Conservation (phyloP, 2,888 invertebrate genomes). For the Caenorhabditis sp. region DNA sequence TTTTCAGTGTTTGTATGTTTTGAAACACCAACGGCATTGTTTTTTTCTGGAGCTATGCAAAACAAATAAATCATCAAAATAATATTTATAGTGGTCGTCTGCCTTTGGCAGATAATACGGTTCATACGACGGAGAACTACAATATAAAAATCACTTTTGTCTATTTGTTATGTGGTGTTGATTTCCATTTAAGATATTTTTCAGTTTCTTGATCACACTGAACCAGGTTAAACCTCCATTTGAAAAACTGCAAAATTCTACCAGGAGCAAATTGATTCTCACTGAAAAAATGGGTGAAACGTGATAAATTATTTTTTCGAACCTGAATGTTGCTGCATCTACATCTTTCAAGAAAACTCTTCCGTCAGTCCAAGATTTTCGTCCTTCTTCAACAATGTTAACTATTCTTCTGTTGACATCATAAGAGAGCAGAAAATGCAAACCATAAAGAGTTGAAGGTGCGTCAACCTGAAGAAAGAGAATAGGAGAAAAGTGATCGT, state of each 20-base stretch:
- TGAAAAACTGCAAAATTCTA: slow-evolving; percentile 48
- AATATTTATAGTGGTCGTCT: neutral
- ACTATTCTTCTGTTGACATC: slow-evolving; percentile 46
- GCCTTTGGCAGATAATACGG: neutral
- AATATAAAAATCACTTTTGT: neutral
- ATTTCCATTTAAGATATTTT: slow-evolving; percentile 51
- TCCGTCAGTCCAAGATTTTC: slow-evolving; percentile 47
- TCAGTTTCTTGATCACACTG: slow-evolving; percentile 41
- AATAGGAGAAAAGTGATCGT: neutral
- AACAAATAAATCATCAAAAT: neutral
- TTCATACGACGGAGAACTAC: too few relatives aligned
- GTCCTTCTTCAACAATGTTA: slow-evolving; percentile 36
- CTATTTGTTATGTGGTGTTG: slow-evolving; percentile 25
- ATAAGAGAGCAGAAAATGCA: slow-evolving; percentile 43
- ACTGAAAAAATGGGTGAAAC: neutral
- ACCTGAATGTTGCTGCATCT: slow-evolving; percentile 50
- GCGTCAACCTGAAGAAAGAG: slow-evolving; percentile 38
- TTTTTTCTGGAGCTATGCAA: neutral
- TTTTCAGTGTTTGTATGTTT: neutral
- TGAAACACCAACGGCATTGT: neutral
- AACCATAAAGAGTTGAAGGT: slow-evolving; percentile 38
- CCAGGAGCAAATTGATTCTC: slow-evolving; percentile 35
- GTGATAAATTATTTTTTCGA: neutral
- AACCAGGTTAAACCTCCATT: slow-evolving; percentile 51
- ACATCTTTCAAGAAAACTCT: slow-evolving; percentile 49